A percentile compares a stretch with the other conserved stretches of the same genome.
Evolutionary conservation across 2,888 invertebrate species (phyloP).

Genomic region (Xylocampa areola): DNA sequence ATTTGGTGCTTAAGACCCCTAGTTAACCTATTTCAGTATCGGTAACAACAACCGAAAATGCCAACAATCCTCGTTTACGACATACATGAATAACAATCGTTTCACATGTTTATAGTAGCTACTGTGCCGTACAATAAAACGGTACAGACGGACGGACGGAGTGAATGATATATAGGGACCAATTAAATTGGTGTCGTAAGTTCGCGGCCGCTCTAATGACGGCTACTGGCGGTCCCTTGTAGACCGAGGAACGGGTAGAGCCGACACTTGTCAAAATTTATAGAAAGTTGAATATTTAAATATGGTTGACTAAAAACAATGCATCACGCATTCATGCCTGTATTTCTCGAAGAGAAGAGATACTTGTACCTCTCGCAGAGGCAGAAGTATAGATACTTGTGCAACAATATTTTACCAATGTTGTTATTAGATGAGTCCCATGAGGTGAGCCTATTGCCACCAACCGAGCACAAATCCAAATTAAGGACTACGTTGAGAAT

Average conservation of each 20-base stretch:
- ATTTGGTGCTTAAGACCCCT: slow-evolving; percentile 15
- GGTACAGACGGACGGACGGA: slow-evolving; percentile 71
- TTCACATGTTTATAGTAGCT: slow-evolving; percentile 84
- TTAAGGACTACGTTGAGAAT: too few relatives aligned
- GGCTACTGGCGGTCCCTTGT: slow-evolving; percentile 76
- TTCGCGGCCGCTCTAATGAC: slow-evolving; percentile 83
- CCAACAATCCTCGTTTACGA: slow-evolving; percentile 50
- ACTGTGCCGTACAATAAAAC: slow-evolving; percentile 82
- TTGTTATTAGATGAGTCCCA: too few relatives aligned
- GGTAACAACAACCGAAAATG: slow-evolving; percentile 12
- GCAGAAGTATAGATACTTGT: too few relatives aligned
- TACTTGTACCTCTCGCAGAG: too few relatives aligned
- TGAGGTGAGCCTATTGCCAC: too few relatives aligned
- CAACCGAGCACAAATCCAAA: too few relatives aligned
- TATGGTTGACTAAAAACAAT: too few relatives aligned
- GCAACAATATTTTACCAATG: too few relatives aligned
- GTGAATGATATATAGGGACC: slow-evolving; percentile 81
- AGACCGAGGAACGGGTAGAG: slow-evolving; percentile 55
- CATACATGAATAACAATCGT: slow-evolving; percentile 70
- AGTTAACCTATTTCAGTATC: slow-evolving; percentile 17
- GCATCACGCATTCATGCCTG: too few relatives aligned
- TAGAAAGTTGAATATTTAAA: too few relatives aligned
- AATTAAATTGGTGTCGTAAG: slow-evolving; percentile 84
- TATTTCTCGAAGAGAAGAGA: too few relatives aligned
- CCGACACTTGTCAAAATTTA: neutral